Percentiles rank a stretch among this genome's conserved stretches.
phyloP scores from a whole-genome alignment of 2,113 vertebrate species.

The Empidonax alnorum region DNA sequence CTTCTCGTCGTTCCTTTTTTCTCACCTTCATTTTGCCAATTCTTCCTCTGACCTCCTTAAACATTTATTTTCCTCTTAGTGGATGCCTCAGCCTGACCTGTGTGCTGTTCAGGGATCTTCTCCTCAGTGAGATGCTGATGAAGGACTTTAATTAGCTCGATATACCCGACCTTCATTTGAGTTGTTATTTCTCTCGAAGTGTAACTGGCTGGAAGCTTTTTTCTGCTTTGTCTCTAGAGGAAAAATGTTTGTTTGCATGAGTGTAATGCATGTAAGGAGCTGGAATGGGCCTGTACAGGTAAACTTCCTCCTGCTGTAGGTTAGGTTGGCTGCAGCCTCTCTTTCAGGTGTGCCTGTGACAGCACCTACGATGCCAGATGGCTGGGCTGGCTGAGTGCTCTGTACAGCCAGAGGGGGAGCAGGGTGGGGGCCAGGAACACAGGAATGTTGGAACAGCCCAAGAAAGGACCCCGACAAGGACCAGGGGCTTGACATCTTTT shows the following conservation, averaged over 20 bases:
- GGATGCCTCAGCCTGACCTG: neutral
- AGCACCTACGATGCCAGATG: neutral
- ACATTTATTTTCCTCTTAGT: neutral
- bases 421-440: neutral
- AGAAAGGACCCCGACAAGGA: neutral
- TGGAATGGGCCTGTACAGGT: neutral
- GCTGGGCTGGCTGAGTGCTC: neutral
- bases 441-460: neutral
- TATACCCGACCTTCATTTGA: neutral
- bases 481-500: accelerated
- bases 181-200: neutral
- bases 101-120: neutral
- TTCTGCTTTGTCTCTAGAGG: neutral
- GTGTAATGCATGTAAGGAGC: neutral
- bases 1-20: neutral
- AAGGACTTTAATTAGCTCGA: neutral
- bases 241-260: neutral
- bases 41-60: neutral
- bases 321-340: neutral
- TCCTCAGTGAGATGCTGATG: neutral
- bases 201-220: neutral
- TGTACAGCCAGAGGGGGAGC: neutral
- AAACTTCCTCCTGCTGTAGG: neutral
- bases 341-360: neutral
- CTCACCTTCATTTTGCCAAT: neutral